Base-by-base conservation (phyloP, 2,888 invertebrate species). In the Aelia acuminata region DNA sequence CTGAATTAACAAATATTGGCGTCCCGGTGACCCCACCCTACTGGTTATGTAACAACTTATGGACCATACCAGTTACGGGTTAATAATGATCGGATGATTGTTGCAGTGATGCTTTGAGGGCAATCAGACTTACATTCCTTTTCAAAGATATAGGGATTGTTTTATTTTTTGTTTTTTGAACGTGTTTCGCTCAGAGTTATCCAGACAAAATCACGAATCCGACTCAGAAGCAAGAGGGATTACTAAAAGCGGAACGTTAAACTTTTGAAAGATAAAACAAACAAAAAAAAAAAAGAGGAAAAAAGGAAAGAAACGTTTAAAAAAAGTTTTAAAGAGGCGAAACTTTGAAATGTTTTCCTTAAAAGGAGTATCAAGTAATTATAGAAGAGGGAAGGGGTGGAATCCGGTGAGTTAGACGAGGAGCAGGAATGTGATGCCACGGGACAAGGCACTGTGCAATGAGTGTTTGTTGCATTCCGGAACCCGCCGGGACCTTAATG, bases 331-430 rank as follows among this genome's bases (percentile, higher is more conserved):
- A 57, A 85, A 53, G 85, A 85, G 85, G 85, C 39, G 57, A 43
- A 85, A 85, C 85, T 85, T 85, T 26, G 85, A 57, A 85, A 85
- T 85, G 85, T 85, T 85, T 85, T 50, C 57, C 85, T 85, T 85
- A 85, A 85, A 85, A 85, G 85, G 85, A 85, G 85, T 85, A 85
- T 85, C 85, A 85, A 85, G 85, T 85, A 85, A 85, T 85, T 85
- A 85, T 85, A 57, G 85, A 53, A 50, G 31, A 50, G 39, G n/a
- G 85, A 22, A 31, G 84, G 31, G 39, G 85, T 39, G 10, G 15
- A 26, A 15, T 5, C 26, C 7, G 20, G 26, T 13, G 63, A 26
- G n/a, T 5, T 31, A 26, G 63, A 8, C 18, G n/a, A 26, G 20
- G 63, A 5, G 63, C 5, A 15, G 84, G 84, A 84, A 84, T 84